Percentiles rank a stretch among this genome's conserved stretches.
phyloP scores from a whole-genome alignment of 2,888 invertebrate species.

The Calephelis perditalis region DNA sequence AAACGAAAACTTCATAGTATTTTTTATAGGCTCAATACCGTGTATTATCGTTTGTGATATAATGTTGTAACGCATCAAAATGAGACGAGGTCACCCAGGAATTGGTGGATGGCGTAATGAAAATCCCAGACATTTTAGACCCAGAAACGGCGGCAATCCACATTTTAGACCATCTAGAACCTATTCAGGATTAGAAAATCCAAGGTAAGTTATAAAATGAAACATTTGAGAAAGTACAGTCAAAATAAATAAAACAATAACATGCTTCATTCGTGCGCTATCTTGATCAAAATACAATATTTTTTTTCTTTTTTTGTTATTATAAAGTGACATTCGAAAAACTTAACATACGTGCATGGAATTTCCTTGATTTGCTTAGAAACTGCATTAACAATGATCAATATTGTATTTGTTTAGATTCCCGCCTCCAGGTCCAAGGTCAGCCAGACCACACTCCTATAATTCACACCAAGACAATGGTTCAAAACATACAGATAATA shows the following conservation, averaged over 20 bases:
- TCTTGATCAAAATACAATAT: too few species aligned
- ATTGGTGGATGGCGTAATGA: slow-evolving; percentile 66
- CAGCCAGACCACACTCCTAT: slow-evolving; percentile 39
- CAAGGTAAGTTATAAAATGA: slow-evolving; percentile 42
- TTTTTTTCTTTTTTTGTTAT: too few species aligned
- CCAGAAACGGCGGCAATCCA: slow-evolving; percentile 50
- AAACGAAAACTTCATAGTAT: neutral
- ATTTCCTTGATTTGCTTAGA: neutral
- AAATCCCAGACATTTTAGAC: slow-evolving; percentile 59
- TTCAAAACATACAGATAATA: slow-evolving; percentile 34
- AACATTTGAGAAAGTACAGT: too few species aligned
- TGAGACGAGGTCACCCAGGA: slow-evolving; percentile 71
- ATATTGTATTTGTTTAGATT: slow-evolving; percentile 44
- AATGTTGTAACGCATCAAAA: slow-evolving; percentile 52
- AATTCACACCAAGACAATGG: slow-evolving; percentile 36
- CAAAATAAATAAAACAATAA: too few species aligned
- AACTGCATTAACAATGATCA: neutral
- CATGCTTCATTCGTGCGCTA: too few species aligned
- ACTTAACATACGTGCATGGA: too few species aligned
- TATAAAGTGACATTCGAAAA: too few species aligned
- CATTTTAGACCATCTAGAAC: slow-evolving; percentile 50
- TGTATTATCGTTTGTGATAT: slow-evolving; percentile 30
- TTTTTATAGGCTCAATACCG: neutral
- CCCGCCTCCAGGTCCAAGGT: slow-evolving; percentile 41
- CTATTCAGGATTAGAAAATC: slow-evolving; percentile 41